Base-by-base conservation (phyloP, 2,113 vertebrate species). In the Pionites leucogaster region DNA sequence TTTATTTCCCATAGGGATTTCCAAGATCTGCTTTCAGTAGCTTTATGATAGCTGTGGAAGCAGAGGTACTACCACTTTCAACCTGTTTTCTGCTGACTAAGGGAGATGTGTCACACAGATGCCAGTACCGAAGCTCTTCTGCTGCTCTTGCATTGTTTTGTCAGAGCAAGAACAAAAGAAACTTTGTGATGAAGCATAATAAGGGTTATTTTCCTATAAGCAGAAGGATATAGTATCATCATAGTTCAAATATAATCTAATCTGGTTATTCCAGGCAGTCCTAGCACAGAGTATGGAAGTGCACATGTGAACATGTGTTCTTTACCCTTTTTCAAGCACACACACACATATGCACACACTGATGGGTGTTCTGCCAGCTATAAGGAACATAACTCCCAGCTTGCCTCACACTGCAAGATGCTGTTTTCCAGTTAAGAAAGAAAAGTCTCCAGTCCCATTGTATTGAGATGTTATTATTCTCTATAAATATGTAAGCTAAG, bases 81-180 rank as follows among this genome's bases (percentile, higher is more conserved):
- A 25, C 37, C 35, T 52, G 33, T n/a, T 71, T 72, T 70, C 72
- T 93, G 44, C 35, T 78, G 60, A 25, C 55, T 62, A 39, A 69
- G 25, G 47, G 44, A 35, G 39, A 0, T 6, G 7, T 76, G n/a
- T 80, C 11, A 9, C 13, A 44, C 12, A 27, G 3, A 31, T 72
- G n/a, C 39, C 37, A 12, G 39, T 25, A 59, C 35, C 24, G 18
- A 35, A 50, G n/a, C 24, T 68, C 16, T 39, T 42, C 68, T 47
- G 20, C 35, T 1, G 1, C 20, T 71, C 41, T 47, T 74, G 28
- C 62, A 60, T 33, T 1, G 0, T 6, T 78, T 71, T 67, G 17
- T 77, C 63, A 64, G 39, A 78, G 17, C 3, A 7, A 75, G 31
- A 81, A 39, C 17, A 55, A 44, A 67, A 71, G 23, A 62, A 91